phyloP scores from a whole-genome alignment of 2,888 invertebrate genomes.

The Tetropium fuscum region DNA sequence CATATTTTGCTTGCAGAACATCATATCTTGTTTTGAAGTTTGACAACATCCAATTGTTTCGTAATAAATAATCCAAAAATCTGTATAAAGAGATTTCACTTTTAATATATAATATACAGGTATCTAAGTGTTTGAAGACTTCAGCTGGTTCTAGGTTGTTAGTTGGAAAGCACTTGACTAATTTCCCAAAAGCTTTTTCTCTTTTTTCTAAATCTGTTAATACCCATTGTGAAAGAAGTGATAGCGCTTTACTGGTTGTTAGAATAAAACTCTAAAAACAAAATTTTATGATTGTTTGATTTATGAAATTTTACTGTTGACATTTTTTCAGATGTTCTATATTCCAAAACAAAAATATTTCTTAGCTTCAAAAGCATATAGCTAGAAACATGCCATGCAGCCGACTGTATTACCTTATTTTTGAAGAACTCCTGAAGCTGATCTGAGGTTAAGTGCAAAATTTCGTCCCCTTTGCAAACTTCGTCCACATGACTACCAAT shows the following conservation, averaged over 20 bases:
- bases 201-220: constrained; percentile 66
- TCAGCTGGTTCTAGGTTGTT: constrained; percentile 65
- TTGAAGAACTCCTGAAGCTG: constrained; percentile 69
- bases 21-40: constrained; percentile 68
- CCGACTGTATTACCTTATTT: constrained; percentile 67
- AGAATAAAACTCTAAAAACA: constrained; percentile 60
- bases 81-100: constrained; percentile 71
- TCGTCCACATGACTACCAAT: constrained; percentile 68
- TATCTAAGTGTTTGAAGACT: constrained; percentile 70
- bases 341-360: too few relatives aligned
- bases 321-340: too few relatives aligned
- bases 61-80: constrained; percentile 65
- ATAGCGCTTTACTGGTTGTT: constrained; percentile 64
- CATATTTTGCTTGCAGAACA: constrained; percentile 65
- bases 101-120: constrained; percentile 69
- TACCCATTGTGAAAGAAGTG: constrained; percentile 70
- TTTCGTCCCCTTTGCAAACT: constrained; percentile 69
- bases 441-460: constrained; percentile 66
- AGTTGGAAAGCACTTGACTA: constrained; percentile 68
- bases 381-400: too few relatives aligned
- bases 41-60: constrained; percentile 68
- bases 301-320: too few relatives aligned
- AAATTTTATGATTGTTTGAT: not conserved
- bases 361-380: too few relatives aligned
- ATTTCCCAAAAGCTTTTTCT: constrained; percentile 69